Percentiles rank a stretch among this genome's conserved stretches.
phyloP scores from a whole-genome alignment of 2,797 vertebrate species.

The Podargus strigoides region DNA sequence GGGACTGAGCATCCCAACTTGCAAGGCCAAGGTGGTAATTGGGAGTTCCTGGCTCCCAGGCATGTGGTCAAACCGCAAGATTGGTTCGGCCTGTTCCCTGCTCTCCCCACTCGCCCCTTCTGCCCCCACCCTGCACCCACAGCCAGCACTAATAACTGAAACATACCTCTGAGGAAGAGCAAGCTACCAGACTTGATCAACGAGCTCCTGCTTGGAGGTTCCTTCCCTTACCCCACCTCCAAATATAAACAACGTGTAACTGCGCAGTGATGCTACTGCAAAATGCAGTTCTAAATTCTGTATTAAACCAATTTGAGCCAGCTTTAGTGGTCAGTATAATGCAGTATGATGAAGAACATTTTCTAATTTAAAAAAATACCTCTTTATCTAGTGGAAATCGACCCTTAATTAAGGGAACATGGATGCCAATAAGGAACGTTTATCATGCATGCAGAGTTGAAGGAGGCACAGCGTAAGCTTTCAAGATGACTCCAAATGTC shows the following conservation, averaged over 20 bases:
- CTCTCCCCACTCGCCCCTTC: neutral
- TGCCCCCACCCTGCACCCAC: neutral
- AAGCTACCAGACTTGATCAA: neutral
- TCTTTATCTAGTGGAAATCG: neutral
- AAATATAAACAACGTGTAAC: neutral
- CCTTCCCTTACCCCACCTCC: slow-evolving; percentile 17
- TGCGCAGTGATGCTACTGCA: neutral
- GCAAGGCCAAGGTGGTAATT: neutral
- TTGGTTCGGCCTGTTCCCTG: neutral
- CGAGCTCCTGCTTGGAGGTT: neutral
- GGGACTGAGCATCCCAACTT: neutral
- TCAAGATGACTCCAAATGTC: neutral
- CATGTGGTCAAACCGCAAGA: neutral
- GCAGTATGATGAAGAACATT: neutral
- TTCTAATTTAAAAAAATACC: neutral
- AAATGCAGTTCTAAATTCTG: neutral
- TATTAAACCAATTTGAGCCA: neutral
- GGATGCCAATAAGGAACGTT: neutral
- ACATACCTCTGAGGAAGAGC: neutral
- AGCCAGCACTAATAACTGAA: neutral
- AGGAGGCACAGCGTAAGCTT: neutral
- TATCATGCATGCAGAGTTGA: neutral
- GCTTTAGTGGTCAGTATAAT: neutral
- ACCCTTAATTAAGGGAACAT: neutral
- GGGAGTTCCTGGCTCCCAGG: slow-evolving; percentile 27